Conservation (phyloP, 2,888 invertebrate genomes). For the Synanthedon tipuliformis region DNA sequence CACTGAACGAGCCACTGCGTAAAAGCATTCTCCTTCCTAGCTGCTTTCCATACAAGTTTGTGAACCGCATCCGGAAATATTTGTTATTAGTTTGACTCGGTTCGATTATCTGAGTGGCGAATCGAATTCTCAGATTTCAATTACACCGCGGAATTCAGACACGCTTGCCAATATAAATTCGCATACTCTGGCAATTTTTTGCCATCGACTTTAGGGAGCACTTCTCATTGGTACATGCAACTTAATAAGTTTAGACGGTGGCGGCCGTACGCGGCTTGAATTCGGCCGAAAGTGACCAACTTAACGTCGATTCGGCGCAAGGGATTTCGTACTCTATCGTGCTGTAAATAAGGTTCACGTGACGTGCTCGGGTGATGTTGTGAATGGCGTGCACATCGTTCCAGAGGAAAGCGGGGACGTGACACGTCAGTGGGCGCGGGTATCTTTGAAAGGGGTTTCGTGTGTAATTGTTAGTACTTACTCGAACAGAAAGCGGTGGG, state of each 20-base stretch:
- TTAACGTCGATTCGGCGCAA: background rate
- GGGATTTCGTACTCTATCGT: slow-evolving; percentile 3
- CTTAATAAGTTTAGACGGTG: slow-evolving; percentile 38
- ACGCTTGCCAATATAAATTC: background rate
- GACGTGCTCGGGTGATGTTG: slow-evolving; percentile 2
- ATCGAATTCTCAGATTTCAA: too few relatives aligned
- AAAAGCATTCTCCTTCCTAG: background rate
- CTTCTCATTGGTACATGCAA: slow-evolving; percentile 19
- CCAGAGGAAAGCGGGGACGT: slow-evolving; percentile 11
- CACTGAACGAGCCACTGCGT: background rate
- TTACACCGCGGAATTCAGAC: too few relatives aligned
- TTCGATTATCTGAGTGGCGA: background rate
- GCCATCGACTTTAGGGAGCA: slow-evolving; percentile 17
- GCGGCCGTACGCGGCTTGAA: slow-evolving; percentile 26
- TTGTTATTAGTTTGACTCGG: background rate
- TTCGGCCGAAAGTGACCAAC: slow-evolving; percentile 7
- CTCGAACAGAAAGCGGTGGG: background rate
- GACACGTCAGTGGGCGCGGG: slow-evolving; percentile 16
- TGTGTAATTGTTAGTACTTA: background rate
- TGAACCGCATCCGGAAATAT: background rate
- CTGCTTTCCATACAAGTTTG: background rate
- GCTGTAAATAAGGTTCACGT: slow-evolving; percentile 1
- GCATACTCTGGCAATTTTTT: background rate
- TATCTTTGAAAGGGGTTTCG: background rate
- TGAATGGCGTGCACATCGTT: slow-evolving; percentile 14